Evolutionary conservation across 1,140 invertebrate species (phyloP), one percentile per base, ranked within the genome.

Genomic region (Anthonomus grandis): DNA sequence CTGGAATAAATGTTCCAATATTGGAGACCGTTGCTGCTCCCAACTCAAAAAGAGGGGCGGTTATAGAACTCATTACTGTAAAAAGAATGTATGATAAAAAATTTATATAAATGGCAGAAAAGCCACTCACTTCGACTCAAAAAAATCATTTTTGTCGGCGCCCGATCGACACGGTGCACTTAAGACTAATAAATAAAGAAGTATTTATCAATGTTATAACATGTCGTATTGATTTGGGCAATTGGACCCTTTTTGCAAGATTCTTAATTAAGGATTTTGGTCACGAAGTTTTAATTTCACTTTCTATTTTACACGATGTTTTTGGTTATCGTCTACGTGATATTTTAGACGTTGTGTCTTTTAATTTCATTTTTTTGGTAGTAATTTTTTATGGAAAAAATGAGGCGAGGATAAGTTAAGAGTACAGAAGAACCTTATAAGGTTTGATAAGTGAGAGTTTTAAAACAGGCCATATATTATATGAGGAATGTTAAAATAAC

Each of bases 1-100:
- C 83, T 0, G 90, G 88, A 37, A 90, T 80, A 69, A 92, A 87
- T 83, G 86, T 88, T 22, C 52, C 52, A 9, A 55, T 19, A 21
- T 55, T 55, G 18, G 42, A 55, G 15, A 15, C 38, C 0, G 78
- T 75, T 6, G 69, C 66, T 2, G 78, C 68, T 34, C 70, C 69
- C 3, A 72, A 59, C 6, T 77, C 62, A 2, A 64, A 39, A 18
- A 70, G 34, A 12, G 64, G 68, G 10, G 56, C 64, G 4, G 63
- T 50, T 45, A 70, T 56, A 2, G 62, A 52, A 58, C 66, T 68
- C 69, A 71, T 71, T 18, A 42, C 67, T 69, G 37, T 46, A 70
- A 68, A 34, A 36, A 22, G 15, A 39, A 23, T n/a, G 10, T 17
- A 21, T 36, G n/a, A 37, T 41, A 1, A 36, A 15, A 19, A 45